phyloP scores from a whole-genome alignment of 2,113 vertebrate species.

The Sander lucioperca region DNA sequence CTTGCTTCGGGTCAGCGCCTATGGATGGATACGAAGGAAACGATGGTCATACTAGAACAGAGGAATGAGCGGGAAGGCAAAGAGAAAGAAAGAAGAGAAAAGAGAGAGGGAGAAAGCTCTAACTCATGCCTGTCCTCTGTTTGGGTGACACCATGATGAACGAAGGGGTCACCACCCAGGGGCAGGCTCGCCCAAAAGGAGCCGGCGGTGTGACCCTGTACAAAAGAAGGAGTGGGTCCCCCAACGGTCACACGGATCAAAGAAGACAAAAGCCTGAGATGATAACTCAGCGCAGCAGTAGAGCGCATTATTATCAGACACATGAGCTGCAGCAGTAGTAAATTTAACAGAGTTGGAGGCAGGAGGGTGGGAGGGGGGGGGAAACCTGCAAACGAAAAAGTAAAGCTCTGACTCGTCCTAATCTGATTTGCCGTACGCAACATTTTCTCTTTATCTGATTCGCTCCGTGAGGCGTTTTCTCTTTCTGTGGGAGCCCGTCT shows the following conservation, averaged over 20 bases:
- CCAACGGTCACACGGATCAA: conserved; percentile 79
- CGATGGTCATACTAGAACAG: conserved; percentile 19
- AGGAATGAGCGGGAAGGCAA: conserved; percentile 53
- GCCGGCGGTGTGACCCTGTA: conserved; percentile 71
- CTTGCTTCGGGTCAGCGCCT: conserved; percentile 29
- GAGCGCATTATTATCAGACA: conserved; percentile 70
- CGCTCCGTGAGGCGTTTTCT: conserved; percentile 69
- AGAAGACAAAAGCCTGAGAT: conserved; percentile 80
- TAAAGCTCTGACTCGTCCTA: conserved; percentile 67
- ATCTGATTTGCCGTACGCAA: conserved; percentile 75
- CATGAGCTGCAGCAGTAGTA: conserved; percentile 61
- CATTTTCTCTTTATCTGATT: conserved; percentile 75
- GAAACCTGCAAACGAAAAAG: conserved; percentile 52
- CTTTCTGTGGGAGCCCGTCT: conserved; percentile 74
- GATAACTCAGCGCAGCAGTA: conserved; percentile 80
- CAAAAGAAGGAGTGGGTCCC: conserved; percentile 79
- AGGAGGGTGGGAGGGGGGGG: conserved; percentile 14
- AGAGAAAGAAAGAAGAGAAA: conserved; percentile 37
- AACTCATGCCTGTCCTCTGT: conserved; percentile 75
- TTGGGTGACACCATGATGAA: conserved; percentile 80
- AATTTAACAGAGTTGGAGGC: conserved; percentile 63
- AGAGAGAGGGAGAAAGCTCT: conserved; percentile 59
- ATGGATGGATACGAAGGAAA: conserved; percentile 17
- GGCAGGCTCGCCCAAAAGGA: conserved; percentile 67
- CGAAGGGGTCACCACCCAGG: conserved; percentile 81